phyloP scores from a whole-genome alignment of 1,140 invertebrate species.

The Drosophila lowei region DNA sequence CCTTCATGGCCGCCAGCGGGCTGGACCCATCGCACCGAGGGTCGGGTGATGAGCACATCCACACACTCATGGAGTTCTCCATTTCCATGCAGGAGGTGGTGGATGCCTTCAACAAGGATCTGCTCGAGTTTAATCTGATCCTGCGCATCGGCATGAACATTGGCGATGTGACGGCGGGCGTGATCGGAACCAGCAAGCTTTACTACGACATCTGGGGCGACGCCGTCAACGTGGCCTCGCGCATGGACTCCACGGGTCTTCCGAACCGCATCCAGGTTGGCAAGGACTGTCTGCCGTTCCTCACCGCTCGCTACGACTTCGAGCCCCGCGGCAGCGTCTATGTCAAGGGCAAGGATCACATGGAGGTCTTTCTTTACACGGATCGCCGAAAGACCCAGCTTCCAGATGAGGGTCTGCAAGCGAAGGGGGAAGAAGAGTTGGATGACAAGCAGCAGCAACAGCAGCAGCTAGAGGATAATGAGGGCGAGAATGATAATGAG shows the following conservation, averaged over 20 bases:
- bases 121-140: slow-evolving; percentile 95
- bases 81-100: slow-evolving; percentile 94
- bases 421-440: background rate
- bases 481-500: background rate
- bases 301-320: slow-evolving; percentile 89
- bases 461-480: background rate
- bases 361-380: slow-evolving; percentile 91
- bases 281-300: slow-evolving; percentile 87
- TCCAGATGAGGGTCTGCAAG: background rate
- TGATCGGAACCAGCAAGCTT: slow-evolving; percentile 97
- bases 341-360: slow-evolving; percentile 97
- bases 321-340: slow-evolving; percentile 93
- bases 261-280: slow-evolving; percentile 93
- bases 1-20: slow-evolving; percentile 98
- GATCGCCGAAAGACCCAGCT: slow-evolving; percentile 31
- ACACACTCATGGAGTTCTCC: slow-evolving; percentile 94
- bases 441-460: background rate
- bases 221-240: slow-evolving; percentile 97
- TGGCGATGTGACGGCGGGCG: slow-evolving; percentile 97
- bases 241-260: slow-evolving; percentile 97
- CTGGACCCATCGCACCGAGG: slow-evolving; percentile 90
- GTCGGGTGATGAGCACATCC: slow-evolving; percentile 90
- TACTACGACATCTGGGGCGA: slow-evolving; percentile 99
- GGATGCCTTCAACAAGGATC: slow-evolving; percentile 93
- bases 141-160: slow-evolving; percentile 92